Conservation (phyloP, 2,113 vertebrate species). For the Tragelaphus scriptus region DNA sequence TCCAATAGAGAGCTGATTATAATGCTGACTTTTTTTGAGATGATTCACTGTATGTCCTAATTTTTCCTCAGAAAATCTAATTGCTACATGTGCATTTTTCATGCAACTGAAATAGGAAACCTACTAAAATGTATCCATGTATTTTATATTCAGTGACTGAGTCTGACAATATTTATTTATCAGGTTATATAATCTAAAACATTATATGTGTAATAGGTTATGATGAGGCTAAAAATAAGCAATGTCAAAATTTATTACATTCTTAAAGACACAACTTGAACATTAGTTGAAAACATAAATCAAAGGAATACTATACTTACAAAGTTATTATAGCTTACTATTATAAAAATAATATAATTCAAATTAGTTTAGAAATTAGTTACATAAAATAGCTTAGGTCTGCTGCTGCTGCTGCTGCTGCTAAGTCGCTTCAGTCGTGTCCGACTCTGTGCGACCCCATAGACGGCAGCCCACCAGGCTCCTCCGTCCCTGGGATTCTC, state of each 20-base stretch:
- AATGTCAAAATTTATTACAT: neutral
- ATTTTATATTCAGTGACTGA: neutral
- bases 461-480: too few relatives aligned
- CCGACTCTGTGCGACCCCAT: too few relatives aligned
- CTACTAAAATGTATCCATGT: neutral
- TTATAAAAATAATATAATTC: neutral
- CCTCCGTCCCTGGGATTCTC: too few relatives aligned
- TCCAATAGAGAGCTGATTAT: neutral
- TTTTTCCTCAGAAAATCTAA: conserved; percentile 21
- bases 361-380: neutral
- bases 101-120: neutral
- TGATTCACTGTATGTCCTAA: neutral
- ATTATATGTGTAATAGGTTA: neutral
- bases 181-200: neutral
- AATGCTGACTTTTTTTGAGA: neutral
- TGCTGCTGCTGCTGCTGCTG: neutral
- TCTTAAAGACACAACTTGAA: neutral
- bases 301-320: neutral
- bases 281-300: neutral
- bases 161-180: neutral
- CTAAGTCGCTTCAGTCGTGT: too few relatives aligned
- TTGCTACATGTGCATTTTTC: neutral
- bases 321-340: neutral
- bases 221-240: neutral
- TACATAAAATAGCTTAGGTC: neutral